Evolutionary conservation across 2,797 vertebrate genomes (phyloP).

Genomic region (Silurus lanzhouensis): DNA sequence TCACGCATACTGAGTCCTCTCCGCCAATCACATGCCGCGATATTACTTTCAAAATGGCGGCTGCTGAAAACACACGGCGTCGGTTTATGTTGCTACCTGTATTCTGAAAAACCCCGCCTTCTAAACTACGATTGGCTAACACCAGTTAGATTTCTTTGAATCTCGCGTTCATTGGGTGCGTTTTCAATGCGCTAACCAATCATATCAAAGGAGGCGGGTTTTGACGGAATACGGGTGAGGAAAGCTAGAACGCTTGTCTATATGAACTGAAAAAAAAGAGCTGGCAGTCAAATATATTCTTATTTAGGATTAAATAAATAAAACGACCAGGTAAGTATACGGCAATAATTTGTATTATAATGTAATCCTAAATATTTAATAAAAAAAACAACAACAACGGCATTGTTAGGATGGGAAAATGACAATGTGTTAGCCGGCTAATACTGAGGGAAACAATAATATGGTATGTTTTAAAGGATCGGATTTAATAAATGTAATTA

Average conservation of each 20-base stretch:
- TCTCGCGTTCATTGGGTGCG: not conserved
- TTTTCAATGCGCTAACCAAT: not conserved
- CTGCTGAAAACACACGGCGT: not conserved
- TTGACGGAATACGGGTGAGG: slow-evolving; percentile 1
- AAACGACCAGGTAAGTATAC: not conserved
- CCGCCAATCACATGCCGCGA: slow-evolving; percentile 29
- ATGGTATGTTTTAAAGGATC: not conserved
- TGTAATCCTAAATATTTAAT: no score
- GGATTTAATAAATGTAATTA: not conserved
- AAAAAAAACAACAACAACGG: no score
- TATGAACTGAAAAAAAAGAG: not conserved
- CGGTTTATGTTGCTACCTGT: not conserved
- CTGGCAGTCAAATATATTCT: not conserved
- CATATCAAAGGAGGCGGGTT: not conserved
- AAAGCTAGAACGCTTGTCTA: not conserved
- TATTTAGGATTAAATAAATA: not conserved
- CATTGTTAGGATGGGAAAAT: no score
- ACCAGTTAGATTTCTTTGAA: fast-evolving
- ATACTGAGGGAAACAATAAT: not conserved
- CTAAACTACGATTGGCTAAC: not conserved
- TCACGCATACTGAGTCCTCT: slow-evolving; percentile 1
- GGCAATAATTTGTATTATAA: not conserved
- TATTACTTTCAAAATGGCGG: slow-evolving; percentile 37
- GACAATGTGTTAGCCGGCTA: not conserved
- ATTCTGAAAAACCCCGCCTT: not conserved